These are phyloP conservation scores for Drosophila carrolli DNA, from an alignment of 1,140 invertebrate genomes.

Conservation along the genomic window DNA sequence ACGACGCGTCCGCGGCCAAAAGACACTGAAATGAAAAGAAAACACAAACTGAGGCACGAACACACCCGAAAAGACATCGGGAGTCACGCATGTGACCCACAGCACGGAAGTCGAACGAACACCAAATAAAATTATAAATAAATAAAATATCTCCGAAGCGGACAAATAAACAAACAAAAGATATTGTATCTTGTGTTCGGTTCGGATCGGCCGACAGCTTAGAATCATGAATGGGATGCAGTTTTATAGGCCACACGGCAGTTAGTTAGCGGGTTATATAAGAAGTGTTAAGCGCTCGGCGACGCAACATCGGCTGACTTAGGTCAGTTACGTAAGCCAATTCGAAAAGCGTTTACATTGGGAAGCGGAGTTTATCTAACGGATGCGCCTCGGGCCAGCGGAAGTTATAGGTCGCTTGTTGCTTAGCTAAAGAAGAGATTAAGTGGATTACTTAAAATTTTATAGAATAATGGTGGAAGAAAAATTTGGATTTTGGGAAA, in stretches of 20 bases:
- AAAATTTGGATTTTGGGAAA: not conserved
- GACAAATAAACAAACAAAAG: slow-evolving; percentile 57
- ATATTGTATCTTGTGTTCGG: slow-evolving; percentile 35
- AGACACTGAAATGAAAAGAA: slow-evolving; percentile 20
- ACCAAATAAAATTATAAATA: slow-evolving; percentile 30
- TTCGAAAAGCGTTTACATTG: slow-evolving; percentile 23
- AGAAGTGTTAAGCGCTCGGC: slow-evolving; percentile 52
- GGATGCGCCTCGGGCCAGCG: slow-evolving; percentile 28
- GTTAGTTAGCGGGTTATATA: slow-evolving; percentile 54
- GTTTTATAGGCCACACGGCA: slow-evolving; percentile 19
- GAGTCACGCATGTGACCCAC: slow-evolving; percentile 69
- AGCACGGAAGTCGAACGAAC: slow-evolving; percentile 71
- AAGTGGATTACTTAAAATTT: not conserved
- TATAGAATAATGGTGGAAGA: too few relatives aligned
- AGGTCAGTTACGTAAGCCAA: slow-evolving; percentile 73
- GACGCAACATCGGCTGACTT: slow-evolving; percentile 56
- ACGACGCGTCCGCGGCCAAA: slow-evolving; percentile 19
- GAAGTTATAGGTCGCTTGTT: slow-evolving; percentile 27
- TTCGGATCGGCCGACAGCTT: slow-evolving; percentile 3
- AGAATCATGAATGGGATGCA: slow-evolving; percentile 77
- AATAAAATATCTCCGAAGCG: slow-evolving; percentile 47
- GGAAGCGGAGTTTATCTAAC: slow-evolving; percentile 41
- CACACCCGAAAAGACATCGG: slow-evolving; percentile 38
- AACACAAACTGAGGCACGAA: slow-evolving; percentile 40
- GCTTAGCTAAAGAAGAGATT: slow-evolving; percentile 5